Evolutionary conservation across 1,140 invertebrate genomes (phyloP), one percentile per base, ranked within the genome.

Genomic region (Drosophila grimshawi): DNA sequence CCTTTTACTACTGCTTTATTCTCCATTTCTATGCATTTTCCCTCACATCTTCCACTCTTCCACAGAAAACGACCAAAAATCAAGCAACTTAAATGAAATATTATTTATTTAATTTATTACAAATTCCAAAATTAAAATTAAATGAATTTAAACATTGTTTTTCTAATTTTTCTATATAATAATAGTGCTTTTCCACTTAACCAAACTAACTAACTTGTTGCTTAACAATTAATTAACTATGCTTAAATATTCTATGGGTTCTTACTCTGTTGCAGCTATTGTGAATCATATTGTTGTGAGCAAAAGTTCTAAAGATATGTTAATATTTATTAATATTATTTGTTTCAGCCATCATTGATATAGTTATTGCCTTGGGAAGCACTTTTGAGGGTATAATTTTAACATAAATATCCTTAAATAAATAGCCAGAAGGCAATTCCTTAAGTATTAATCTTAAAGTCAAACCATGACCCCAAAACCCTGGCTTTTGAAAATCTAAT

Each of bases 51-150:
- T 53, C 41, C 63, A 41, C 35, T 49, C 37, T 56, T 49, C 37
- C 53, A 27, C 74, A 85, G 66, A 77, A 78, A 80, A 78, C 78
- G 85, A 89, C 85, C 85, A 89, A 89, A 83, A 85, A 76, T 55
- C 81, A 70, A 80, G 51, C 46, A 64, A 71, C 57, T 70, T 77
- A 83, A 89, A 81, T 78, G 74, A 85, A 81, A 72, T 86, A 72
- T 63, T 86, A 86, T 89, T 89, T 89, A 89, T 89, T 89, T 89
- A 89, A 89, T 89, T 89, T 89, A 89, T 89, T 89, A 89, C 89
- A 86, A 89, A 81, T 62, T 85, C 82, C 82, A 86, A 88, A 86
- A 81, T 76, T 80, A 1, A 79, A 85, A 69, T 27, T 48, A 61
- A 77, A 56, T 57, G 56, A 10, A 29, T 29, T 35, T 62, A 37